Evolutionary conservation across 2,113 vertebrate species (phyloP), one percentile per base, ranked within the genome.

Genomic region (Elaphurus davidianus): DNA sequence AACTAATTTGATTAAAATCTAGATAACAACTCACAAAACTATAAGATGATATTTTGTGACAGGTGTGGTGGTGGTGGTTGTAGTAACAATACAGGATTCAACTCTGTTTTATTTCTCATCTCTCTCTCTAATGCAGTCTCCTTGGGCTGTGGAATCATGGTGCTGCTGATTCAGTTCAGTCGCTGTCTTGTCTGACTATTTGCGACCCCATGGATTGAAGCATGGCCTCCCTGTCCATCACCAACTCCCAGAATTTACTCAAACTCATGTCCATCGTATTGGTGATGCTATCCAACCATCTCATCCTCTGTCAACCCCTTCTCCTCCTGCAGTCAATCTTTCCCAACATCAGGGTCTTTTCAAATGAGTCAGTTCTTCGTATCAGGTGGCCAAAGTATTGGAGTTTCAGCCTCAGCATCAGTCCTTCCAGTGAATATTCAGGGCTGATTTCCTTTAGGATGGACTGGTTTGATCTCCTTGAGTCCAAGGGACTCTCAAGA

Each of bases 1-100:
- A 67, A 54, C 45, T 36, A 79, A 50, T 47, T 85, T 19, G 45
- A 81, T 87, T 92, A 79, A n/a, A 90, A 57, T 91, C 19, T 71
- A 36, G 28, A 62, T 64, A 43, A 62, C 30, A 67, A 71, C 15
- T 74, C 25, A 52, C 16, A 81, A 59, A 64, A 43, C 12, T 27
- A 11, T 45, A 64, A 52, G 55, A 19, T 27, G 55, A 25, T 17
- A 64, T 67, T 64, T 71, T 67, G 23, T 89, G 60, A 60, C 59
- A 62, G 90, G 25, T 17, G 9, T 52, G 59, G 36, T 8, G 2
- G 28, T 27, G 9, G 27, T 64, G 36, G 15, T 19, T 45, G 23
- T 62, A 81, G 5, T 57, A 54, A 45, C 43, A 57, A 45, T 57
- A 23, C 33, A 57, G 43, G 13, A 30, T 95, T 74, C 78, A 84